These are phyloP conservation scores for Drosophila pegasa DNA, from an alignment of 2,888 invertebrate genomes.

Conservation along the genomic window DNA sequence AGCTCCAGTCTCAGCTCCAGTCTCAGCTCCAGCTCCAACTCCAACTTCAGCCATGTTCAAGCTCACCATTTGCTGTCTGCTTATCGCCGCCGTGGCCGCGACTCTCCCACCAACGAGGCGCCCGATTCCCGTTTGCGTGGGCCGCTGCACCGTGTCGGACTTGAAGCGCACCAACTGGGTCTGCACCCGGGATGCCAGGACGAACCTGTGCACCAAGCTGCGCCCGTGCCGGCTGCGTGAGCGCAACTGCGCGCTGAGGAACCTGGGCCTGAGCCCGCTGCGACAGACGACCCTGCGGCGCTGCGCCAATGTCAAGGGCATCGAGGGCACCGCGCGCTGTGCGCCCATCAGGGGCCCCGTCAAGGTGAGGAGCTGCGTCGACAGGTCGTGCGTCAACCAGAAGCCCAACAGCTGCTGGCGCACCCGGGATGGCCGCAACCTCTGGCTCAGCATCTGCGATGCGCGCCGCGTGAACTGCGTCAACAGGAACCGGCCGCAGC, in stretches of 20 bases:
- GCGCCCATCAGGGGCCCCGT: conserved; percentile 6
- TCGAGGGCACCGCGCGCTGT: conserved; percentile 36
- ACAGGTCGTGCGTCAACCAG: conserved; percentile 18
- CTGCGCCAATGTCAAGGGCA: conserved; percentile 38
- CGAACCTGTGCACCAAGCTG: conserved; percentile 57
- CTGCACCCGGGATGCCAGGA: conserved; percentile 53
- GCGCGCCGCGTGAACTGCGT: conserved; percentile 65
- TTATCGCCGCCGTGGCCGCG: conserved; percentile 43
- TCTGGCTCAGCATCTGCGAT: conserved; percentile 65
- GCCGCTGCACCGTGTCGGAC: conserved; percentile 56
- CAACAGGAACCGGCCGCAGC: conserved; percentile 20
- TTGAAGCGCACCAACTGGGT: conserved; percentile 25
- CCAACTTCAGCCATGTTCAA: conserved; percentile 40
- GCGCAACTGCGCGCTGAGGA: conserved; percentile 59
- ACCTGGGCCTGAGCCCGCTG: conserved; percentile 20
- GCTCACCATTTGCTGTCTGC: conserved; percentile 37
- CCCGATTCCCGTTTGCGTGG: conserved; percentile 6
- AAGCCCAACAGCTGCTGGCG: conserved; percentile 59
- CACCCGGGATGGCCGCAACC: conserved; percentile 44
- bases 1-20: conserved; percentile 9
- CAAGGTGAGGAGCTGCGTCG: conserved; percentile 16
- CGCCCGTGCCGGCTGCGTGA: conserved; percentile 63
- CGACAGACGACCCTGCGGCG: conserved; percentile 4
- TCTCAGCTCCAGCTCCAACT: conserved; percentile 9
- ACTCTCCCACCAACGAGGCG: conserved; percentile 24